These are phyloP conservation scores for Apus apus DNA, from an alignment of 2,113 vertebrate genomes.

Conservation along the genomic window DNA sequence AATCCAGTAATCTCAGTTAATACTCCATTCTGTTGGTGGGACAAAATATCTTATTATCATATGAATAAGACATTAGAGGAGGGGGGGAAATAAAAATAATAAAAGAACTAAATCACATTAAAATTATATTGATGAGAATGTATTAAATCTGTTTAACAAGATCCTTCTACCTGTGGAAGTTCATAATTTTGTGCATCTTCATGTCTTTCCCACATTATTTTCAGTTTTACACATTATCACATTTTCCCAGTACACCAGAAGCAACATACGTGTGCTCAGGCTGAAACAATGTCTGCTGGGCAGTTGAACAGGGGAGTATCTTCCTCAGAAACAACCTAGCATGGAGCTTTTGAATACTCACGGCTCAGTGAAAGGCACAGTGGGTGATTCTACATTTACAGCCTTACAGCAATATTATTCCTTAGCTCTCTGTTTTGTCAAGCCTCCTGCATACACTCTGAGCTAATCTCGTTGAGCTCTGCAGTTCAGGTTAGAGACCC, in stretches of 20 bases:
- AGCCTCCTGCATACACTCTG: background rate
- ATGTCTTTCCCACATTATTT: background rate
- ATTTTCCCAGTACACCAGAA: background rate
- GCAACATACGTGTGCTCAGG: background rate
- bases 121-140: background rate
- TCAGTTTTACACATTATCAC: background rate
- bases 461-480: background rate
- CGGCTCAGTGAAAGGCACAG: background rate
- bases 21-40: background rate
- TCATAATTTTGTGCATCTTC: background rate
- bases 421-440: background rate
- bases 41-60: background rate
- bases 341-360: background rate
- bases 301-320: background rate
- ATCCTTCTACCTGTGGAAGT: background rate
- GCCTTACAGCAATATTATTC: background rate
- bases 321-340: background rate
- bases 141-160: background rate
- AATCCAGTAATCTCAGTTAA: background rate
- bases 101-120: background rate
- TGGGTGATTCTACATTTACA: background rate
- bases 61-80: background rate
- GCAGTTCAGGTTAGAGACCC: background rate
- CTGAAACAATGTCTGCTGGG: background rate
- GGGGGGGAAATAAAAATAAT: too few relatives aligned